These are phyloP conservation scores for Euplagia quadripunctaria DNA, from an alignment of 2,888 invertebrate species.

Conservation along the genomic window DNA sequence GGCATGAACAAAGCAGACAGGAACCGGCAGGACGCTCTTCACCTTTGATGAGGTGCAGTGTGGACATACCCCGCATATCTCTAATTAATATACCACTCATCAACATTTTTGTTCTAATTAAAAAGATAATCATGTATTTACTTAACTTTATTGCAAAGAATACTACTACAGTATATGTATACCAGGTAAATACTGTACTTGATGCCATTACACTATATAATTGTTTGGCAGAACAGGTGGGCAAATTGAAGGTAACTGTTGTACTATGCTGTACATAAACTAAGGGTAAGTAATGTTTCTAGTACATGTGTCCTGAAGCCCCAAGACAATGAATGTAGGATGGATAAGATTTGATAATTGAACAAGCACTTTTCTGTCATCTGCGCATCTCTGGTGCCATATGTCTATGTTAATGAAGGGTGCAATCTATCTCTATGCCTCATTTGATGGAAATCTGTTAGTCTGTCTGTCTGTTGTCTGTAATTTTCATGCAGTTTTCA, in stretches of 20 bases:
- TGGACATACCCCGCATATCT: too few species aligned
- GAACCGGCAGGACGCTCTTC: too few species aligned
- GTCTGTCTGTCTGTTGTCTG: too few species aligned
- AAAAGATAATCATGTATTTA: constrained; percentile 8
- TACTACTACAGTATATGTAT: neutral
- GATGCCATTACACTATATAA: neutral
- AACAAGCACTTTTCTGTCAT: too few species aligned
- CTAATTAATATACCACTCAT: too few species aligned
- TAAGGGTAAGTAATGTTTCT: neutral
- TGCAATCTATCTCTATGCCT: neutral
- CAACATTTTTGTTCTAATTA: too few species aligned
- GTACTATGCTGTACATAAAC: neutral
- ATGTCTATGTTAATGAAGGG: neutral
- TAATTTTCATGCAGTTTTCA: too few species aligned
- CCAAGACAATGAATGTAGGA: neutral
- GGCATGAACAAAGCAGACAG: too few species aligned
- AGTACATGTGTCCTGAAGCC: neutral
- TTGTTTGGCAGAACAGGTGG: neutral
- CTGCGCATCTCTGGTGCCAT: too few species aligned
- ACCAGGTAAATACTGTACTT: constrained; percentile 4
- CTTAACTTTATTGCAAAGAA: constrained; percentile 33
- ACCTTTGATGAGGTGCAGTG: too few species aligned
- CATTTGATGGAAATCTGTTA: too few species aligned
- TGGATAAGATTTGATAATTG: too few species aligned
- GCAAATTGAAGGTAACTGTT: neutral